Percentiles rank a stretch among this genome's conserved stretches.
Evolutionary conservation across 2,113 vertebrate genomes (phyloP).

Genomic region (Gobius niger): DNA sequence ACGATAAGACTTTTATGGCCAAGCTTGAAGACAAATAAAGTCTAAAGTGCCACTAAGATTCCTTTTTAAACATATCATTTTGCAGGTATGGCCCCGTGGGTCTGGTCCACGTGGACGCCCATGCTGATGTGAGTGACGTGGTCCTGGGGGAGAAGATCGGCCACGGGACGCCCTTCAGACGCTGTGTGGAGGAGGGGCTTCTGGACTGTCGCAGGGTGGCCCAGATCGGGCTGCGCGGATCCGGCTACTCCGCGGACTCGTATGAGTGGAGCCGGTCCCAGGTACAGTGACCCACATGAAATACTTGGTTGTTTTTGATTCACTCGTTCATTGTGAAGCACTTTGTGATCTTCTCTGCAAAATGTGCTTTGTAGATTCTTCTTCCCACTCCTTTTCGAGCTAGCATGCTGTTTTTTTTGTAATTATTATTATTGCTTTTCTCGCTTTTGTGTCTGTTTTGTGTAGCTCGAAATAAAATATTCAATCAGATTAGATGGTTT

Average conservation of each 20-base stretch:
- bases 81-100: conserved; percentile 87
- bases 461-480: too few relatives aligned
- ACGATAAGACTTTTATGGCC: too few relatives aligned
- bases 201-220: conserved; percentile 86
- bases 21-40: too few relatives aligned
- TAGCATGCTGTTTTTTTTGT: too few relatives aligned
- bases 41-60: too few relatives aligned
- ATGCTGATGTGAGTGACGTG: conserved; percentile 81
- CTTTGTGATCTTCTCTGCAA: too few relatives aligned
- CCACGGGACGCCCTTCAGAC: conserved; percentile 87
- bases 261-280: conserved; percentile 82
- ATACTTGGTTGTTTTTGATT: not conserved
- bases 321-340: too few relatives aligned
- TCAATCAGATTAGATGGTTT: too few relatives aligned
- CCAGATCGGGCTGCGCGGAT: conserved; percentile 90
- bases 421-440: too few relatives aligned
- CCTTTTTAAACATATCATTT: not conserved
- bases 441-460: too few relatives aligned
- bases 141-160: conserved; percentile 86
- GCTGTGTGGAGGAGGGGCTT: conserved; percentile 88
- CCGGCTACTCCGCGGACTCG: conserved; percentile 76
- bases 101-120: conserved; percentile 91
- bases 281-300: conserved; percentile 67
- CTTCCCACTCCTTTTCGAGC: too few relatives aligned
- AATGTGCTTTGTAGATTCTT: too few relatives aligned